phyloP scores from a whole-genome alignment of 2,888 invertebrate genomes.

The Agrenia bidenticulata region DNA sequence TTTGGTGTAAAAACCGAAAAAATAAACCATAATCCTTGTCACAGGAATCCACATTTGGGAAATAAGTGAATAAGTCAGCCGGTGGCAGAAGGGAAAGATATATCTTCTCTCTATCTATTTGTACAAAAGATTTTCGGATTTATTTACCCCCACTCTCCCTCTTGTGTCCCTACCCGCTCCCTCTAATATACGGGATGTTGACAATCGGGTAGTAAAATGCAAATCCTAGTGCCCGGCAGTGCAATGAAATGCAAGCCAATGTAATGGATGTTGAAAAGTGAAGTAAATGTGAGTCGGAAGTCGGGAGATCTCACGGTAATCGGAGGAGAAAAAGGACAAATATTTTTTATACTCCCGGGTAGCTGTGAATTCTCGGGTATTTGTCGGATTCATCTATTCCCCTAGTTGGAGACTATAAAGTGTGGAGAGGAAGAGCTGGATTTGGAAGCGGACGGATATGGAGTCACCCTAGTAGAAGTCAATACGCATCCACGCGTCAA shows the following conservation, averaged over 20 bases:
- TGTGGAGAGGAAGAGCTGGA: too few relatives aligned
- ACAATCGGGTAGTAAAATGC: background rate
- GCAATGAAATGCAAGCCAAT: constrained; percentile 22
- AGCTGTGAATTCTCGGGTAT: too few relatives aligned
- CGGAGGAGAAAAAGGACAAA: constrained; percentile 43
- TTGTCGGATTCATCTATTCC: too few relatives aligned
- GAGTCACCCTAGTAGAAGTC: background rate
- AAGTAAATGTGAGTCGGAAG: constrained; percentile 52
- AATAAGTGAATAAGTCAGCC: too few relatives aligned
- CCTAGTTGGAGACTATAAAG: too few relatives aligned
- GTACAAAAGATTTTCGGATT: constrained; percentile 6
- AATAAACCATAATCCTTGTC: too few relatives aligned
- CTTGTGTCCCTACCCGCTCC: background rate
- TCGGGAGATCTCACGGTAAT: constrained; percentile 52
- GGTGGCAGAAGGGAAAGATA: too few relatives aligned
- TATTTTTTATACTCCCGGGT: constrained; percentile 25
- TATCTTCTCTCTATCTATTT: background rate
- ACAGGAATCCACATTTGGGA: too few relatives aligned
- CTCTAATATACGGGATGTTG: background rate
- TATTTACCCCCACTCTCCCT: background rate
- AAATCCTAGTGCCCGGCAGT: too few relatives aligned
- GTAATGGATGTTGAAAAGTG: constrained; percentile 23
- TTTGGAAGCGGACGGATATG: background rate
- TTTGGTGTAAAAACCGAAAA: too few relatives aligned
- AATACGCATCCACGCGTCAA: too few relatives aligned